phyloP scores from a whole-genome alignment of 2,113 vertebrate species.

The Hydrolagus affinis region DNA sequence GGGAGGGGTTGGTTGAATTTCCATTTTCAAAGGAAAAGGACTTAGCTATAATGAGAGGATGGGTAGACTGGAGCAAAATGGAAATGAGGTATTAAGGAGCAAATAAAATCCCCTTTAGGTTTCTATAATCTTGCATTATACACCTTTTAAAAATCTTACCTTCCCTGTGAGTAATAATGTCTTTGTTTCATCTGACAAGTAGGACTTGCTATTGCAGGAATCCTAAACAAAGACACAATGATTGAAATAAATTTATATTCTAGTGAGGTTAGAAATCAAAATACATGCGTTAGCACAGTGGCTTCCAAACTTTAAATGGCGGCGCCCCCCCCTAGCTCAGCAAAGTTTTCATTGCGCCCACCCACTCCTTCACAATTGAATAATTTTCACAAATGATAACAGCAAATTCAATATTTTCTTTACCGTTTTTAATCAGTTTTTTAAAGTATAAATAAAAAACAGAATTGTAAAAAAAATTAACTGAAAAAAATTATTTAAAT shows the following conservation, averaged over 20 bases:
- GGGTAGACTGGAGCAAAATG: background rate
- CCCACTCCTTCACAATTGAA: background rate
- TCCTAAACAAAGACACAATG: conserved; percentile 56
- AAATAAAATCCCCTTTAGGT: too few species aligned
- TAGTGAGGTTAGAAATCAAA: conserved; percentile 16
- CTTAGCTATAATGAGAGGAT: too few species aligned
- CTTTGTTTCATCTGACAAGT: conserved; percentile 79
- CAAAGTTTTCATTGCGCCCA: too few species aligned
- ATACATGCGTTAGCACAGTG: background rate
- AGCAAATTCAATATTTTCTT: too few species aligned
- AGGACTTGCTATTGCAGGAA: conserved; percentile 88
- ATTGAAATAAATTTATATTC: background rate
- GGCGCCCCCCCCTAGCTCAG: too few species aligned
- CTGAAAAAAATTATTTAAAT: too few species aligned
- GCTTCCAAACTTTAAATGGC: too few species aligned
- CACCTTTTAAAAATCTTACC: conserved; percentile 52
- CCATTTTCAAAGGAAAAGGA: too few species aligned
- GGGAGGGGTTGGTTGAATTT: too few species aligned
- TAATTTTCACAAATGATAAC: too few species aligned
- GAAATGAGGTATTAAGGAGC: background rate
- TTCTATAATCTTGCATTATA: too few species aligned
- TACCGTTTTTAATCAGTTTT: too few species aligned
- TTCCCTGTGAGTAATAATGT: conserved; percentile 88
- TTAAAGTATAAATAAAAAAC: background rate
- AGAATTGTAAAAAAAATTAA: background rate